Conservation (phyloP, 30 jellyfish, hydroid and myxozoan species). For the Aurelia aurita complex sp. Pacific region DNA sequence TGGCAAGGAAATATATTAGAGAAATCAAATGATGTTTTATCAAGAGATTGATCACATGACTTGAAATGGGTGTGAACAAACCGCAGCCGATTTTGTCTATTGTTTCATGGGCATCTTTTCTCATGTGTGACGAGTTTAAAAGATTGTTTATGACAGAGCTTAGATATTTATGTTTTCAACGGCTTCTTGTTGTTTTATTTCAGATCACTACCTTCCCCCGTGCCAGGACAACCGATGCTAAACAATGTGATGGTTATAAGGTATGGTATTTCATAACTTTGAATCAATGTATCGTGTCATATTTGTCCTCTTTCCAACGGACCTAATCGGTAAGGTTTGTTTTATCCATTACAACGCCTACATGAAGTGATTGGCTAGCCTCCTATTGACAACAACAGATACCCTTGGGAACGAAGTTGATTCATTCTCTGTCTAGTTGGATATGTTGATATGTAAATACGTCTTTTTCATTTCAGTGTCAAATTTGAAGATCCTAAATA, state of each 20-base stretch:
- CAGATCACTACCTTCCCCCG: conserved; percentile 44
- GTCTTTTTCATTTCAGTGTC: conserved; percentile 52
- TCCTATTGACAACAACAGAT: no score
- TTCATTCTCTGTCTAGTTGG: background rate
- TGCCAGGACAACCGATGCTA: conserved; percentile 41
- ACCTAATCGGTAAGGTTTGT: no score
- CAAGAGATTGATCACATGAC: background rate
- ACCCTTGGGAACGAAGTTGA: background rate
- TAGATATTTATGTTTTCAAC: background rate
- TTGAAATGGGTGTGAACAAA: no score
- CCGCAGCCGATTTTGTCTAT: no score
- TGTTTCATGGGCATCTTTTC: no score
- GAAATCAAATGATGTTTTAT: no score
- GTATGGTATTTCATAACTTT: background rate
- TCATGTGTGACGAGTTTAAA: no score
- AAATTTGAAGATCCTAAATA: conserved; percentile 82
- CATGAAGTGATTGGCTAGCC: no score
- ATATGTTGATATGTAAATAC: background rate
- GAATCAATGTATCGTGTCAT: no score
- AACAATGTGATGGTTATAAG: conserved; percentile 47
- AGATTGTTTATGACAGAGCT: background rate
- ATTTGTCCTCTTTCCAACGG: no score
- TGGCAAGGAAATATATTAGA: no score
- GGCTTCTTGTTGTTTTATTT: background rate
- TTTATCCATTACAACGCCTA: no score